Conservation (phyloP, 2,888 invertebrate species). For the Cantharis rufa region DNA sequence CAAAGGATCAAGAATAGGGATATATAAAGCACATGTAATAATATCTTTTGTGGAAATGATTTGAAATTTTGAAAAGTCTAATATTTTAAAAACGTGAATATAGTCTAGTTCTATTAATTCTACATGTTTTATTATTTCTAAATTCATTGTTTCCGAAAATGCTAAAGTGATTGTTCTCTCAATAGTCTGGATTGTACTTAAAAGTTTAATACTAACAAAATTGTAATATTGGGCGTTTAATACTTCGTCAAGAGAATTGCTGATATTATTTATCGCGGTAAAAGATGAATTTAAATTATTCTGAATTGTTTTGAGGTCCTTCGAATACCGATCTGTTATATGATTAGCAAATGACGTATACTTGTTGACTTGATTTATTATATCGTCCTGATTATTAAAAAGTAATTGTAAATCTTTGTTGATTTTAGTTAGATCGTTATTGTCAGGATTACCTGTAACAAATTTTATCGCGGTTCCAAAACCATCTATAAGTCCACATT, state of each 20-base stretch:
- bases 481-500: neutral
- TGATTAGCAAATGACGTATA: constrained; percentile 29
- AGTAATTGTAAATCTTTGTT: constrained; percentile 22
- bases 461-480: constrained; percentile 24
- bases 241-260: too few species aligned
- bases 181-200: constrained; percentile 13
- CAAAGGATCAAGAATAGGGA: constrained; percentile 13
- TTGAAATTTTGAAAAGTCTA: neutral
- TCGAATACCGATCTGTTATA: constrained; percentile 19
- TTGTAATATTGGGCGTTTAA: too few species aligned
- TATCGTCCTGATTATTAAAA: constrained; percentile 19
- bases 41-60: neutral
- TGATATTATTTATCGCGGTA: too few species aligned
- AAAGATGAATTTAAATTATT: neutral
- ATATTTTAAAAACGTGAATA: constrained; percentile 19
- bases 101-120: constrained; percentile 21
- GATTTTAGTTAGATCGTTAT: constrained; percentile 23
- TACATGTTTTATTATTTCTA: constrained; percentile 21
- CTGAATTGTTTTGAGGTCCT: constrained; percentile 14
- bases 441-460: constrained; percentile 26
- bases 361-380: constrained; percentile 21
- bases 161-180: constrained; percentile 26
- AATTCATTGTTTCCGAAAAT: constrained; percentile 14
- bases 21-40: constrained; percentile 6
- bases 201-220: constrained; percentile 5